These are phyloP conservation scores for Saturnia japonica DNA, from an alignment of 2,888 invertebrate species.

Conservation along the genomic window DNA sequence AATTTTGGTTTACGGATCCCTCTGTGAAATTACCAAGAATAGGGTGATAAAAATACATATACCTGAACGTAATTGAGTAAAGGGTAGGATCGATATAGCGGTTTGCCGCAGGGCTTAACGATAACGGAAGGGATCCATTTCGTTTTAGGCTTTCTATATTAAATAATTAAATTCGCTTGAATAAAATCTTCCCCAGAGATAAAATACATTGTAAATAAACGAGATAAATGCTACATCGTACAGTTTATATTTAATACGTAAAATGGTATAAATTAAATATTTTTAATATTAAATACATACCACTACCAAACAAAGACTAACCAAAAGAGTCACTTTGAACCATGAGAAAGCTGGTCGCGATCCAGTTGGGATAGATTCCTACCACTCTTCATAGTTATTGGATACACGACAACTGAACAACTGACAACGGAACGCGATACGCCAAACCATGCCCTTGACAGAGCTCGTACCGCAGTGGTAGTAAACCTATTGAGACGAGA, in stretches of 20 bases:
- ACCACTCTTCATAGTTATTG: too few relatives aligned
- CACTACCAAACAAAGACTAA: too few relatives aligned
- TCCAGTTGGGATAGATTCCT: too few relatives aligned
- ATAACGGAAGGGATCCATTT: conserved; percentile 4
- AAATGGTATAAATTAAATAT: background rate
- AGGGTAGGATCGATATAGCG: conserved; percentile 13
- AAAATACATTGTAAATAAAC: background rate
- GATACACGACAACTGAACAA: too few relatives aligned
- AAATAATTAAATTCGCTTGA: background rate
- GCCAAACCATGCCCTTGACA: too few relatives aligned
- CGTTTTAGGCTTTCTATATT: conserved; percentile 10
- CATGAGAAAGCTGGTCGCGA: too few relatives aligned
- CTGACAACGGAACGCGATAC: too few relatives aligned
- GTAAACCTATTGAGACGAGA: too few relatives aligned
- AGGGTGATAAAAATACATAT: conserved; percentile 13
- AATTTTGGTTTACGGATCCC: conserved; percentile 9
- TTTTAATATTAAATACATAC: background rate
- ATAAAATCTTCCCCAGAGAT: background rate
- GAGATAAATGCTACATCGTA: background rate
- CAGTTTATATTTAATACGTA: background rate
- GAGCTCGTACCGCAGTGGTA: too few relatives aligned
- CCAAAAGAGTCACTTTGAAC: too few relatives aligned
- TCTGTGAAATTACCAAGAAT: conserved; percentile 6
- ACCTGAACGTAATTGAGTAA: conserved; percentile 15
- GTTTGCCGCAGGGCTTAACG: conserved; percentile 7